Evolutionary conservation across 92 coral and sea anemone genomes (phyloP), one percentile per base, ranked within the genome.

Genomic region (Bergia puertoricense): DNA sequence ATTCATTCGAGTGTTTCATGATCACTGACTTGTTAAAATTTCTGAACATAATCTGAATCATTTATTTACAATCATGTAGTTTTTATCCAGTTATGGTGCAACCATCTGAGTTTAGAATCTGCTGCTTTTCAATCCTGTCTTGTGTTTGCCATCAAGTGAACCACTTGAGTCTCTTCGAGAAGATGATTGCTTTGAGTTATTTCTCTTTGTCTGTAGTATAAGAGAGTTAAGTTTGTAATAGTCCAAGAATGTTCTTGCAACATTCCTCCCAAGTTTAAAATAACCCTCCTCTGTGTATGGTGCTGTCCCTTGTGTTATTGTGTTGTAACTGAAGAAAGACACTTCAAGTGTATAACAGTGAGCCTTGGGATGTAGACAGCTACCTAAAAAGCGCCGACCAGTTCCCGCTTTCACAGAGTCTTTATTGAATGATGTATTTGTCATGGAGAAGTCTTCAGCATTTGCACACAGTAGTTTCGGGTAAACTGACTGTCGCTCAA

Each of bases 321-420:
- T 89, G 80, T 90, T 93, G 82, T 94, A 97, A 80, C 99, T 93
- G 77, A 96, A 96, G 91, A 97, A 97, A 1, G 99, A 97, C 74
- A 97, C 99, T 77, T 97, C 99, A 14, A 97, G 85, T 4, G 99
- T 97, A 85, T 97, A 97, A 81, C 99, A 97, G 57, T 97, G 99
- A 1, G 99, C 96, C 85, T 92, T 94, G n/a, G 99, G 94, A 43
- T 97, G 93, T 38, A 97, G 92, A 14, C 95, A 94, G 89, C 95
- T 97, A 7, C 99, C 99, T 8, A 97, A 93, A 76, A 93, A 95
- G 22, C 99, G 95, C 56, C 99, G 88, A 20, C 99, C 99, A 51
- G 99, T 97, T 4, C 99, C 99, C 0, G 99, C 98, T 56, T 97
- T 97, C 91, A 97, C 85, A 45, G 99, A 96, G 85, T 97, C 99